Base-by-base conservation (phyloP, 1,140 invertebrate genomes). In the Diprion similis region DNA sequence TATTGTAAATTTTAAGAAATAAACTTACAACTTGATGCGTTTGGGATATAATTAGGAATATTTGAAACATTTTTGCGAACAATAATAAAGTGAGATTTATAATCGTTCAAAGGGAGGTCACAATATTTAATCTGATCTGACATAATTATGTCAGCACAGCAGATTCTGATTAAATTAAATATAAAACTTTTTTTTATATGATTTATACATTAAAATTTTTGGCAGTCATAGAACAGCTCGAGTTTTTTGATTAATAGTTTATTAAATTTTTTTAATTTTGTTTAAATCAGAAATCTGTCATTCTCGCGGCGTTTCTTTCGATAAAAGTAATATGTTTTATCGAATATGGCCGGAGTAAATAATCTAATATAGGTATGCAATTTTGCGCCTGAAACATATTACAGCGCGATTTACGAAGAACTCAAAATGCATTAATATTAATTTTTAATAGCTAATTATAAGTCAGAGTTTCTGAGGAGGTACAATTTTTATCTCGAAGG, bases 221-320 rank as follows among this genome's bases (percentile, higher is more conserved):
- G 51, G 51, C 51, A 59, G 51, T 59, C 51, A 59, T 59, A 59
- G 51, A 59, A 17, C 51, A 59, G 51, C 51, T 59, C n/a, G 11
- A 17, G 11, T 59, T 37, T 37, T 37, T 37, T 37, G 24, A 37
- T 37, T 37, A 37, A 37, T 37, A 3, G 24, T 37, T 37, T 37
- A 37, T 37, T 37, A 37, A 37, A 3, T 37, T 37, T 37, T 37
- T 37, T 37, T 37, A 37, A 37, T 37, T 37, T 37, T 37, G 24
- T 37, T 37, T 37, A 37, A 3, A 37, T 37, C 2, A 37, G 24
- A 37, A 6, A 37, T 37, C 6, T 37, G 24, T 37, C 24, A 6
- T 37, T 37, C 24, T 37, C 6, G 24, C 24, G 1, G 24, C 24
- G 24, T 3, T 37, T 37, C 24, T 6, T 37, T 1, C 6, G 2